Evolutionary conservation across 1,140 invertebrate genomes (phyloP).

Genomic region (Bilobella aurantiaca): DNA sequence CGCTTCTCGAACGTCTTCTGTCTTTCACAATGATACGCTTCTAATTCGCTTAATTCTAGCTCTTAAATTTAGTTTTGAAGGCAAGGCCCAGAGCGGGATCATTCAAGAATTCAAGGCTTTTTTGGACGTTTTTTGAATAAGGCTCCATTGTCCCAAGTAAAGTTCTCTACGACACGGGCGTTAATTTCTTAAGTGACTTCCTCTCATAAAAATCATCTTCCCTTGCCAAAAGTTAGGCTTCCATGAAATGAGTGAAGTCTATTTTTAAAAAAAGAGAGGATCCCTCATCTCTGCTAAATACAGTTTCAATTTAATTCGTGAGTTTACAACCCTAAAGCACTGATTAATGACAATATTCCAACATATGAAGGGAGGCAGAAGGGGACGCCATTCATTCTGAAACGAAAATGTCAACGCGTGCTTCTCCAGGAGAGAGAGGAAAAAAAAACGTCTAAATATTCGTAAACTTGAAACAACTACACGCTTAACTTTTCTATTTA

Average conservation of each 20-base stretch:
- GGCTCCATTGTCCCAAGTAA: too few relatives aligned
- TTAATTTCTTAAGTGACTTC: background rate
- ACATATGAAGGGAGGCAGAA: constrained; percentile 1
- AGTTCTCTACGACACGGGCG: background rate
- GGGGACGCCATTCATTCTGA: background rate
- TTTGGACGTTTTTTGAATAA: too few relatives aligned
- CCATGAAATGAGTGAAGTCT: background rate
- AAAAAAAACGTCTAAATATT: background rate
- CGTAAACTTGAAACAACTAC: background rate
- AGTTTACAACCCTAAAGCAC: constrained; percentile 10
- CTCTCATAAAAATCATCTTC: background rate
- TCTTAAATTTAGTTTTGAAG: too few relatives aligned
- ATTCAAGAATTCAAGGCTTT: too few relatives aligned
- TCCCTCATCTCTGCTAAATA: too few relatives aligned
- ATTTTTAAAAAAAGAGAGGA: constrained; percentile 1
- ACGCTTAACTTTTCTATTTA: background rate
- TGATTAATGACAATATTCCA: constrained; percentile 32
- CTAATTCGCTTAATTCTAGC: too few relatives aligned
- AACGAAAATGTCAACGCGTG: constrained; percentile 31
- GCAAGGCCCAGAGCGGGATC: too few relatives aligned
- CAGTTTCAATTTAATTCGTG: constrained; percentile 4
- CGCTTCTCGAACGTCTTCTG: too few relatives aligned
- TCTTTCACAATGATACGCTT: too few relatives aligned
- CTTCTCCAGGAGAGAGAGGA: background rate
- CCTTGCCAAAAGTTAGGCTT: background rate